These are phyloP conservation scores for Calidris pugnax DNA, from an alignment of 2,113 vertebrate species.

Conservation along the genomic window DNA sequence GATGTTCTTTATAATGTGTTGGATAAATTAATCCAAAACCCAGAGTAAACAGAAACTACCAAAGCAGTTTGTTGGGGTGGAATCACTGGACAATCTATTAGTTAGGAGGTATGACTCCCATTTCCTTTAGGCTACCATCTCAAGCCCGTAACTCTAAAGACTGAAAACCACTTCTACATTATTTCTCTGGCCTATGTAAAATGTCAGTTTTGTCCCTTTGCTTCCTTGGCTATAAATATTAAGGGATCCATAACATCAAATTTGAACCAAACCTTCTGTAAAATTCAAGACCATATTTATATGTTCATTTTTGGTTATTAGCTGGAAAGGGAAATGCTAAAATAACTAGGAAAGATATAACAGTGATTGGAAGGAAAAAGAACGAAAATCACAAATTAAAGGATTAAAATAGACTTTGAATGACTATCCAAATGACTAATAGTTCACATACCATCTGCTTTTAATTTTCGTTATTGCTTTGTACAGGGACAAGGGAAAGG, in stretches of 20 bases:
- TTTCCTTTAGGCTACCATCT: background rate
- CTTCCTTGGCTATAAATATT: background rate
- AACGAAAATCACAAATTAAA: background rate
- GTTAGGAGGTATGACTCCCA: background rate
- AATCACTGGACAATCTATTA: background rate
- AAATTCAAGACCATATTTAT: background rate
- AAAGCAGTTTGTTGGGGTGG: background rate
- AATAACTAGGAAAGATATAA: background rate
- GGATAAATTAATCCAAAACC: background rate
- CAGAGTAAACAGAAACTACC: background rate
- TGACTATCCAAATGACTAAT: background rate
- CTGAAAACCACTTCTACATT: background rate
- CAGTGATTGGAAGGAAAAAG: background rate
- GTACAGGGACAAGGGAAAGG: background rate
- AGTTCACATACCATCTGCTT: constrained; percentile 19
- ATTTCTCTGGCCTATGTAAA: background rate
- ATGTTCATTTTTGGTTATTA: background rate
- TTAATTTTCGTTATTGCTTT: background rate
- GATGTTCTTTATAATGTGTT: background rate
- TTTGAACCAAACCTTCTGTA: background rate
- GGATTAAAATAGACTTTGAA: background rate
- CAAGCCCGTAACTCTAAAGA: background rate
- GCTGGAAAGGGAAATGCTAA: background rate
- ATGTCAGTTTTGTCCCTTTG: background rate
- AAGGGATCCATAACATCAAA: background rate